phyloP scores from a whole-genome alignment of 2,888 invertebrate species.

The Acanthopleura granulata region DNA sequence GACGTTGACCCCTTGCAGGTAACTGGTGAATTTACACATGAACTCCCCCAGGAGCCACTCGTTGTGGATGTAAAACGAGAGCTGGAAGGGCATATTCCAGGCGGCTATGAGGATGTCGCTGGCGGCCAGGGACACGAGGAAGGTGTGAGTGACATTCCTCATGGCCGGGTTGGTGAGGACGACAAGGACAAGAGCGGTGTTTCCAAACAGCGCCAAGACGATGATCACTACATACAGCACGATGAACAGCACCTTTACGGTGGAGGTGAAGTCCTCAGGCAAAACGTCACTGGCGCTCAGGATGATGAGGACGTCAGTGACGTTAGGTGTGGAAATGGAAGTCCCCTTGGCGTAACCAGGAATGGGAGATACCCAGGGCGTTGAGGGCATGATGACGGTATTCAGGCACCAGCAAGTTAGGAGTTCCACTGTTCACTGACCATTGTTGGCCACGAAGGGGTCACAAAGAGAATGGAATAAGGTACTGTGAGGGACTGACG shows the following conservation, averaged over 20 bases:
- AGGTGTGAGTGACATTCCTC: constrained; percentile 30
- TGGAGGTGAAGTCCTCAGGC: not conserved
- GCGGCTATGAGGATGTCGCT: constrained; percentile 31
- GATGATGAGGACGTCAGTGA: not conserved
- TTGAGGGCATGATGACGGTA: too few species aligned
- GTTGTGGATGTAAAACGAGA: constrained; percentile 29
- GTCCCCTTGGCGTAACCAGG: too few species aligned
- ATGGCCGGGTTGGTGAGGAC: constrained; percentile 21
- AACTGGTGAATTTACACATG: constrained; percentile 36
- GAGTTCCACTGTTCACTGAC: too few species aligned
- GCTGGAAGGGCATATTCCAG: constrained; percentile 31
- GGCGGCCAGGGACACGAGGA: constrained; percentile 32
- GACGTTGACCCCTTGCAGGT: constrained; percentile 36
- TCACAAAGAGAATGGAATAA: too few species aligned
- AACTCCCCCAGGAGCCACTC: constrained; percentile 32
- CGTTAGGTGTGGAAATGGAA: not conserved
- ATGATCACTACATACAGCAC: constrained; percentile 27
- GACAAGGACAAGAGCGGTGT: constrained; percentile 27
- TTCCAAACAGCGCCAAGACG: constrained; percentile 24
- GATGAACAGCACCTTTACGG: constrained; percentile 18
- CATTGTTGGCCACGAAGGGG: too few species aligned
- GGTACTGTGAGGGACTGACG: too few species aligned
- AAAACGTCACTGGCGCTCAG: constrained; percentile 4
- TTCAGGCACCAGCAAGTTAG: too few species aligned
- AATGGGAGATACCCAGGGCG: too few species aligned